These are phyloP conservation scores for Marronus borbonicus DNA, from an alignment of 2,888 invertebrate species.

Conservation along the genomic window DNA sequence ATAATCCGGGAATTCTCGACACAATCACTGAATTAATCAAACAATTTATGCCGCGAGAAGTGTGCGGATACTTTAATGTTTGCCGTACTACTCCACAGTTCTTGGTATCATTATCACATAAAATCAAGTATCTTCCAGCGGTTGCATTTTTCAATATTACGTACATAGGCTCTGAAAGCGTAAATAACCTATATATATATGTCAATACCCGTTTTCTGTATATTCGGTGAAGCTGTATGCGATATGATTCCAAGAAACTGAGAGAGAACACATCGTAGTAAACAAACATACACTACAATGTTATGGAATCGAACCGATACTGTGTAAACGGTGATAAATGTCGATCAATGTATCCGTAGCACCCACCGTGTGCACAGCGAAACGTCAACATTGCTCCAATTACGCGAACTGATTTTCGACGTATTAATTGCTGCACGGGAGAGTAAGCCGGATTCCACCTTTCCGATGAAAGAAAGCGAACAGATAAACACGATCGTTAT, in stretches of 20 bases:
- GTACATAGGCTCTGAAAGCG: too few species aligned
- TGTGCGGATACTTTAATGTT: too few species aligned
- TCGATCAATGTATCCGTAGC: slow-evolving; percentile 27
- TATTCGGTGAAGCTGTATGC: too few species aligned
- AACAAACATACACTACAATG: slow-evolving; percentile 38
- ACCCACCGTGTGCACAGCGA: slow-evolving; percentile 34
- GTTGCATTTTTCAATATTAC: too few species aligned
- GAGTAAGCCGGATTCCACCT: slow-evolving; percentile 28
- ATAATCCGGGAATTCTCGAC: too few species aligned
- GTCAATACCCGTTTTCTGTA: too few species aligned
- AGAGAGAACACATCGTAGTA: background rate
- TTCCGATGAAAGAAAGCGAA: slow-evolving; percentile 18
- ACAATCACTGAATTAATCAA: too few species aligned
- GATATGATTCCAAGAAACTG: background rate
- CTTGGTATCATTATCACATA: too few species aligned
- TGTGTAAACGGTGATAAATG: slow-evolving; percentile 54
- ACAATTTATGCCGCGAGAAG: too few species aligned
- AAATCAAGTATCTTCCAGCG: too few species aligned
- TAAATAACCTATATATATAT: too few species aligned
- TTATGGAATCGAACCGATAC: slow-evolving; percentile 49
- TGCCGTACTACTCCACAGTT: too few species aligned
- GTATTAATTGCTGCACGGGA: slow-evolving; percentile 41
- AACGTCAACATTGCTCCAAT: slow-evolving; percentile 48
- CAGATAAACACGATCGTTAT: slow-evolving; percentile 24
- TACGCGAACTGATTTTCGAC: slow-evolving; percentile 47